These are phyloP conservation scores for Onchidella celtica DNA, from an alignment of 2,888 invertebrate genomes.

Conservation along the genomic window DNA sequence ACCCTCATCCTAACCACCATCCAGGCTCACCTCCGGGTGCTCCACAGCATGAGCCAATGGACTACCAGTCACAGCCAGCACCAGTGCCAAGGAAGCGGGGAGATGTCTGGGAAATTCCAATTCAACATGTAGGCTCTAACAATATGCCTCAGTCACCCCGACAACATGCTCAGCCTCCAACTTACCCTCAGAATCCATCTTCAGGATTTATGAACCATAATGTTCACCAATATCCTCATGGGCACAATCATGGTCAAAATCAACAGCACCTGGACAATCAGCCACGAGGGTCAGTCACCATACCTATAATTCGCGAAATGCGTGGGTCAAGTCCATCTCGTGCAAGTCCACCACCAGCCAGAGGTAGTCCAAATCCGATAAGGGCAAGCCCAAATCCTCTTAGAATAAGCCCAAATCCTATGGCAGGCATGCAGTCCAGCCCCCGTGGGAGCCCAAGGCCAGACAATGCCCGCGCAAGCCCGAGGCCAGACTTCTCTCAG, in stretches of 20 bases:
- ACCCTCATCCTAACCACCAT: slow-evolving; percentile 31
- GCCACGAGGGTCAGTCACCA: slow-evolving; percentile 16
- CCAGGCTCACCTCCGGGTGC: slow-evolving; percentile 18
- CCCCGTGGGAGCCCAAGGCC: slow-evolving; percentile 24
- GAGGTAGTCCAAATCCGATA: not conserved
- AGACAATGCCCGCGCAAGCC: slow-evolving; percentile 33
- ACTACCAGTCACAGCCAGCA: slow-evolving; percentile 32
- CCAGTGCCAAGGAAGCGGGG: slow-evolving; percentile 34
- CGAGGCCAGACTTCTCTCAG: slow-evolving; percentile 26
- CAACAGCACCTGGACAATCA: not conserved
- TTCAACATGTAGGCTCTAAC: slow-evolving; percentile 40
- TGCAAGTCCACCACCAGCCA: slow-evolving; percentile 4
- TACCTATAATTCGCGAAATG: slow-evolving; percentile 27
- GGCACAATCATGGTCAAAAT: not conserved
- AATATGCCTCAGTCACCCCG: not conserved
- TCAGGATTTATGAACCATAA: too few species aligned
- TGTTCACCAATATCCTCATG: too few species aligned
- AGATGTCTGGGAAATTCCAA: slow-evolving; percentile 62
- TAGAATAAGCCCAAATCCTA: not conserved
- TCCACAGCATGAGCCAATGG: not conserved
- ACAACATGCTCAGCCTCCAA: slow-evolving; percentile 1
- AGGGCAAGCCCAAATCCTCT: not conserved
- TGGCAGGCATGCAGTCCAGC: slow-evolving; percentile 29
- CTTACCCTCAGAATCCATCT: not conserved
- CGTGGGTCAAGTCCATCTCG: slow-evolving; percentile 51